Conservation (phyloP, 2,113 vertebrate species). For the Percina caprodes region DNA sequence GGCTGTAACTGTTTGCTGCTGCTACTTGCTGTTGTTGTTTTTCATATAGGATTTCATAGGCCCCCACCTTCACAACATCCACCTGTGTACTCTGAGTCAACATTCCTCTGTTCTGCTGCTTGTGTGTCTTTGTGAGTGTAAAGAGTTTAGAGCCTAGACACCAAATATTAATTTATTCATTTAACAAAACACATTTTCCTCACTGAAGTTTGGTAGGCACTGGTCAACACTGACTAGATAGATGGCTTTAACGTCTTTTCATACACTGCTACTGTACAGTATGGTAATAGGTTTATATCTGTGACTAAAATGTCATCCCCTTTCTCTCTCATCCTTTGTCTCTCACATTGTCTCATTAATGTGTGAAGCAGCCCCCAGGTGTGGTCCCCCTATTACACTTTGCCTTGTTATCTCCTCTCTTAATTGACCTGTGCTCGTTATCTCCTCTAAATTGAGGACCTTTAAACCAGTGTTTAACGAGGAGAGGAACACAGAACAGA, state of each 20-base stretch:
- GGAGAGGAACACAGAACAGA: slow-evolving; percentile 56
- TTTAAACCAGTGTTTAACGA: slow-evolving; percentile 59
- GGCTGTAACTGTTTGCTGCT: not conserved
- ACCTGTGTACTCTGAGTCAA: slow-evolving; percentile 13
- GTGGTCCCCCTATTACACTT: slow-evolving; percentile 53
- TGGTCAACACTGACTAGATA: not conserved
- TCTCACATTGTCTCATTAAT: slow-evolving; percentile 51
- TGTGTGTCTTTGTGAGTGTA: not conserved
- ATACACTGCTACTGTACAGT: not conserved
- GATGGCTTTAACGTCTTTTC: not conserved
- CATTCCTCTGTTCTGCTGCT: not conserved
- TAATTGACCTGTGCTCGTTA: slow-evolving; percentile 74
- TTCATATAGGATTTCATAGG: slow-evolving; percentile 17
- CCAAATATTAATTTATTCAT: slow-evolving; percentile 6
- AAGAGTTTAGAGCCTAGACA: not conserved
- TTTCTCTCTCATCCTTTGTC: not conserved
- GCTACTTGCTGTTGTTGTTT: not conserved
- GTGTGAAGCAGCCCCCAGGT: slow-evolving; percentile 53
- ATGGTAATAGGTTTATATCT: slow-evolving; percentile 3
- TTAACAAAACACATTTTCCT: not conserved
- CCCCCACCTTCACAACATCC: not conserved
- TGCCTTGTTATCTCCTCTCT: slow-evolving; percentile 64
- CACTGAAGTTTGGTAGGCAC: not conserved
- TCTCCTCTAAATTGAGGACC: slow-evolving; percentile 56
- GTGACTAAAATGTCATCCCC: not conserved